Evolutionary conservation across 2,888 invertebrate species (phyloP).

Genomic region (Eueremaeus valkanovi): DNA sequence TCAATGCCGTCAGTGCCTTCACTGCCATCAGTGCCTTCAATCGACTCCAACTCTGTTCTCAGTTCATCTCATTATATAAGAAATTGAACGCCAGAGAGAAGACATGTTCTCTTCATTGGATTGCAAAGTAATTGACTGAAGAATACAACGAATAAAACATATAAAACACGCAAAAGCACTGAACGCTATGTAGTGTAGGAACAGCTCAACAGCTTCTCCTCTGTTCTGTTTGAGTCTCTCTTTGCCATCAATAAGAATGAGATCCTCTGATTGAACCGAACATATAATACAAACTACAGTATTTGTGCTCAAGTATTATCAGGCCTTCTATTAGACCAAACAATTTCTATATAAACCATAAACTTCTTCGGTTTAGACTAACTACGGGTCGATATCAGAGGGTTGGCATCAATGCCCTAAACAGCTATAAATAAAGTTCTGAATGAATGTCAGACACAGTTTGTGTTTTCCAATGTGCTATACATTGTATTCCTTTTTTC

Average conservation of each 20-base stretch:
- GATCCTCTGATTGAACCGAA: not conserved
- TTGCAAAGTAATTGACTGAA: not conserved
- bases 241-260: not conserved
- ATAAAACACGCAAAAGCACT: slow-evolving; percentile 7
- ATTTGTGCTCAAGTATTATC: not conserved
- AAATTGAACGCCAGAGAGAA: not conserved
- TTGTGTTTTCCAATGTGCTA: not conserved
- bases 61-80: not conserved
- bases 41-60: not conserved
- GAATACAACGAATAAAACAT: too few species aligned
- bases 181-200: too few species aligned
- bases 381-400: slow-evolving; percentile 11
- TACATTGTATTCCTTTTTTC: too few species aligned
- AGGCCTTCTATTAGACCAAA: not conserved
- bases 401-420: slow-evolving; percentile 8
- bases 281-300: too few species aligned
- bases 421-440: not conserved
- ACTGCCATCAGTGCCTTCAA: too few species aligned
- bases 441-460: not conserved
- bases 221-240: not conserved
- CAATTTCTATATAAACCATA: not conserved
- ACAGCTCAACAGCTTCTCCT: not conserved
- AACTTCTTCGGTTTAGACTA: not conserved
- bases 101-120: not conserved
- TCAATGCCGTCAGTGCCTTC: too few species aligned